Evolutionary conservation across 2,888 invertebrate genomes (phyloP).

Genomic region (Heterodera filipjevi): DNA sequence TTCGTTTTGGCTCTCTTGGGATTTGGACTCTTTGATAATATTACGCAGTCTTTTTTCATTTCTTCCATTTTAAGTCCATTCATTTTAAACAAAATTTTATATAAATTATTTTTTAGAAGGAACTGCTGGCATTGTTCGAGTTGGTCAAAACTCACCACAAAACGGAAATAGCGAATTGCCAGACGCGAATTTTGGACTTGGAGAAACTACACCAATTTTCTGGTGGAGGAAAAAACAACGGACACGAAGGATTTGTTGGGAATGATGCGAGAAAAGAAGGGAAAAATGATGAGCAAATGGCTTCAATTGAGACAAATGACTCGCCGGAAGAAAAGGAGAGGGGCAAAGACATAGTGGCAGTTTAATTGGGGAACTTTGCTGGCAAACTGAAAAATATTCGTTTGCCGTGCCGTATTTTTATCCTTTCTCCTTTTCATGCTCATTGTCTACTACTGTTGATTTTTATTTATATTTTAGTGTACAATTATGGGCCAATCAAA

Average conservation of each 20-base stretch:
- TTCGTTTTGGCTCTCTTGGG: neutral
- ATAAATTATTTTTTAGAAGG: slow-evolving; percentile 32
- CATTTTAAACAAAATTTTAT: neutral
- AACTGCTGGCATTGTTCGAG: slow-evolving; percentile 24
- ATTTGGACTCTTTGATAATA: neutral
- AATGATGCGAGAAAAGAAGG: neutral
- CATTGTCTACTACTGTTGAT: too few relatives aligned
- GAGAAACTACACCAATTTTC: neutral
- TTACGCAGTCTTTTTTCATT: neutral
- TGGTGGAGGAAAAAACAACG: neutral
- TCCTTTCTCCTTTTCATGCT: neutral
- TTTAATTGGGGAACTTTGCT: neutral
- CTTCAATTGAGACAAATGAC: neutral
- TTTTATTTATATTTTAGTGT: too few relatives aligned
- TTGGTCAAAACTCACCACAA: slow-evolving; percentile 29
- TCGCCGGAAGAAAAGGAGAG: neutral
- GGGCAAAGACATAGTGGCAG: neutral
- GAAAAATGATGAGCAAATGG: neutral
- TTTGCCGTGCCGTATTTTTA: neutral
- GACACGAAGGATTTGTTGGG: neutral
- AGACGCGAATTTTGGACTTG: slow-evolving; percentile 10
- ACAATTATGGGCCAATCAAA: too few relatives aligned
- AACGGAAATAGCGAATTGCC: slow-evolving; percentile 13
- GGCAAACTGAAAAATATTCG: neutral
- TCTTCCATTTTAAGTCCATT: neutral